A percentile compares a stretch with the other conserved stretches of the same genome.
These are phyloP conservation scores for Diceros bicornis DNA, from an alignment of 2,797 vertebrate genomes.

Conservation along the genomic window DNA sequence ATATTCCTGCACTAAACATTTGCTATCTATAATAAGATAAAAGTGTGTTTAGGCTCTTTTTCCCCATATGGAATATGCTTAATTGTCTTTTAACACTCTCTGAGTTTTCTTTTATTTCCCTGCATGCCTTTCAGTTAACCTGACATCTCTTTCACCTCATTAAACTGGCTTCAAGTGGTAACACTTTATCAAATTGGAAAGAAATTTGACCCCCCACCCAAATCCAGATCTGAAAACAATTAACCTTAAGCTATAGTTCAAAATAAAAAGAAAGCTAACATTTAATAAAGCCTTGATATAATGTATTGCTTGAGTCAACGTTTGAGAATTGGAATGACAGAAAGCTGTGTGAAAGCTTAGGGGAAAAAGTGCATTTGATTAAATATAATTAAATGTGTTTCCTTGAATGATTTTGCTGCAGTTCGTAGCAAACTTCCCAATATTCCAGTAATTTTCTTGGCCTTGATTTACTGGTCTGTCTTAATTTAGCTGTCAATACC, in stretches of 20 bases:
- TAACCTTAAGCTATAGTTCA: neutral
- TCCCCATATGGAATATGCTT: neutral
- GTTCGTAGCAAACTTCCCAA: neutral
- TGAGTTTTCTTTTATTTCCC: neutral
- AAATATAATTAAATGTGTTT: constrained; percentile 69
- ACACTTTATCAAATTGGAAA: constrained; percentile 63
- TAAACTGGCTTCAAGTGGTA: constrained; percentile 62
- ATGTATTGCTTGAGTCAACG: neutral
- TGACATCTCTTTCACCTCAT: constrained; percentile 24
- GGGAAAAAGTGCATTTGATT: neutral
- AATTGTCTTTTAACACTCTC: constrained; percentile 1
- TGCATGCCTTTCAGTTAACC: neutral
- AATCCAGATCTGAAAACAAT: constrained; percentile 65
- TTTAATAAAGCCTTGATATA: constrained; percentile 26
- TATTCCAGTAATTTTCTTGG: constrained; percentile 58
- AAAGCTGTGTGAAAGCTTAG: neutral
- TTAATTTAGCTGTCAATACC: constrained; percentile 64
- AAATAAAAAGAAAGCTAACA: constrained; percentile 47
- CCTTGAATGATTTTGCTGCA: constrained; percentile 52
- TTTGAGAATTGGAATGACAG: neutral
- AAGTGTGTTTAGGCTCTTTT: neutral
- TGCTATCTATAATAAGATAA: neutral
- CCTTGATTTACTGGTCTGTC: constrained; percentile 61
- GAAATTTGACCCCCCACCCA: constrained; percentile 20
- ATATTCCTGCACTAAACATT: neutral